Evolutionary conservation across 2,797 vertebrate genomes (phyloP).

Genomic region (Pelobates cultripes): DNA sequence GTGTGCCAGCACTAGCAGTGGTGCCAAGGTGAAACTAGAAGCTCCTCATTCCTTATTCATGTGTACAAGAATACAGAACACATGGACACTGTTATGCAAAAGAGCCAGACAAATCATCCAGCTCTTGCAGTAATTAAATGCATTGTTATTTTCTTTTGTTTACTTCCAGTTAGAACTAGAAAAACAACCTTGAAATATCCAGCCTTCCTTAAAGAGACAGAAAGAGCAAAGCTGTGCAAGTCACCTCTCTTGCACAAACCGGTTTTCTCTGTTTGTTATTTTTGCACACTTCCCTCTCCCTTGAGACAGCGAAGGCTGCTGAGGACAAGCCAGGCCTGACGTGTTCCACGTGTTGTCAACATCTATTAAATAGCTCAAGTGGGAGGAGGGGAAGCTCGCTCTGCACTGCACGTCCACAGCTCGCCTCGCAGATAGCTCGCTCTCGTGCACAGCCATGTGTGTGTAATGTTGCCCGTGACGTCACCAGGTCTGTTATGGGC

Average conservation of each 20-base stretch:
- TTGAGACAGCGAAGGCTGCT: constrained; percentile 2
- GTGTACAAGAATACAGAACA: neutral
- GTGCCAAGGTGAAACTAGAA: constrained; percentile 13
- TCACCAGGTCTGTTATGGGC: constrained; percentile 12
- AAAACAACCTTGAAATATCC: constrained; percentile 2
- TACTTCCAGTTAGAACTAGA: constrained; percentile 10
- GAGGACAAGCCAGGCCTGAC: constrained; percentile 47
- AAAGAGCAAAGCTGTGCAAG: neutral
- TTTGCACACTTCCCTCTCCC: constrained; percentile 44
- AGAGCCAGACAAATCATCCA: constrained; percentile 1
- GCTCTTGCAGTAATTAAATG: neutral
- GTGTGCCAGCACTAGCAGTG: neutral
- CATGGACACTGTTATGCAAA: constrained; percentile 9
- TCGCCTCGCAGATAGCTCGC: neutral
- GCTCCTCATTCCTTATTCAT: constrained; percentile 11
- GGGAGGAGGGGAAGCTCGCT: constrained; percentile 41
- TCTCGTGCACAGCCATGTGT: constrained; percentile 32
- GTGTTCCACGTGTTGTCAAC: constrained; percentile 53
- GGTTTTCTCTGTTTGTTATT: neutral
- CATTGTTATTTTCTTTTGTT: neutral
- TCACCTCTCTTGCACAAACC: constrained; percentile 22
- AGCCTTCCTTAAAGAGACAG: constrained; percentile 12
- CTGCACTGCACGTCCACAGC: constrained; percentile 32
- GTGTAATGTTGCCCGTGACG: constrained; percentile 11
- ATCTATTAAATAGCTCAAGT: constrained; percentile 43